Base-by-base conservation (phyloP, 2,888 invertebrate species). In the Coleophora deauratella region DNA sequence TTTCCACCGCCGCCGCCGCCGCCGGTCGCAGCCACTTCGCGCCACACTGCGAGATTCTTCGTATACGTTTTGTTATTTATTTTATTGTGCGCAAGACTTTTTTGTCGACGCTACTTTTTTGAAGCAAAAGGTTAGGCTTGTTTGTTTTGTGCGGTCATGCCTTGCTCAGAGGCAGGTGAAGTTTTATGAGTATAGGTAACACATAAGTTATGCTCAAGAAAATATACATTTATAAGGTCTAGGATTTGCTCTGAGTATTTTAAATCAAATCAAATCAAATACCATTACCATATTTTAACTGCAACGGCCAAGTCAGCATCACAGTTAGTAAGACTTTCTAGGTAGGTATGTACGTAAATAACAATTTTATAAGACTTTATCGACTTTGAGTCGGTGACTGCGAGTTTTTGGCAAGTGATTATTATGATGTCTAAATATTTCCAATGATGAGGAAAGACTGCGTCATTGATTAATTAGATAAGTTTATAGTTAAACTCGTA, bases 11-110 rank as follows among this genome's bases (percentile, higher is more conserved):
- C 52, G 49, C 51, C 21, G 12, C 31, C 35, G 33, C 28, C 51
- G 47, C 51, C 15, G 37, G 11, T n/a, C 14, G 41, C 50, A 47
- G 45, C 55, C 73, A 67, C 73, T 75, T 75, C 74, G 59, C 74
- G 70, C 66, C 72, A 68, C 59, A 71, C 71, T 62, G 74, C 52
- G 69, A 74, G 65, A 75, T 72, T 75, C 72, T 72, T 63, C 53
- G 46, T 42, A 21, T 4, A 46, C 42, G 44, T 44, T 52, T 54
- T 60, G 58, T 59, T 57, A 62, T 68, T 57, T 45, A 37, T 44
- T 37, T 55, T 63, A 58, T 65, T 56, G 51, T 54, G 53, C 52
- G 49, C 47, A 47, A 50, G 45, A 46, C 47, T 54, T 61, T 62
- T 64, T 60, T 59, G 62, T 59, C 42, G 49, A 62, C 52, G 59